Conservation (phyloP, 2,113 vertebrate species). For the Martes martes region DNA sequence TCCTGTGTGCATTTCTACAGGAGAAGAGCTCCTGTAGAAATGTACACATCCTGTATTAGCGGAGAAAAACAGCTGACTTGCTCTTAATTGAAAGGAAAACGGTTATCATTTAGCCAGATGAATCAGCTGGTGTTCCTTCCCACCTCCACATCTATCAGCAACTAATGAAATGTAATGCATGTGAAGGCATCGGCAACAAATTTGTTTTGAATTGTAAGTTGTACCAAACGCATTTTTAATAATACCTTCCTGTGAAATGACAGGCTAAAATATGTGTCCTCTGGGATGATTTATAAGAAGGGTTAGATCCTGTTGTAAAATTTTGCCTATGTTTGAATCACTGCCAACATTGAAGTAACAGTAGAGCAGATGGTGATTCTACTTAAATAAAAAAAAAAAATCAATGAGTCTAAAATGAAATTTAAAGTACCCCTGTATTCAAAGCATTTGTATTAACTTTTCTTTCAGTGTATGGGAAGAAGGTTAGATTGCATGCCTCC, state of each 20-base stretch:
- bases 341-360: slow-evolving; percentile 65
- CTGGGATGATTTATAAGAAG: slow-evolving; percentile 70
- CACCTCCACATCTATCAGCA: neutral
- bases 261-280: slow-evolving; percentile 74
- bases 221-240: slow-evolving; percentile 50
- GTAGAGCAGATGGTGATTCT: slow-evolving; percentile 47
- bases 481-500: neutral
- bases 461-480: neutral
- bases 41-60: neutral
- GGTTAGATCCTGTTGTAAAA: slow-evolving; percentile 66
- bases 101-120: slow-evolving; percentile 37
- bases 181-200: slow-evolving; percentile 38
- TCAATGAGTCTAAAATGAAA: neutral
- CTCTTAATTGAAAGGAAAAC: slow-evolving; percentile 23
- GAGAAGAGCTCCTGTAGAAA: neutral
- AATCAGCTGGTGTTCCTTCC: neutral
- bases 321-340: slow-evolving; percentile 72
- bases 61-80: slow-evolving; percentile 20
- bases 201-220: slow-evolving; percentile 23
- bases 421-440: neutral
- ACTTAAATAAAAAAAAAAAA: slow-evolving; percentile 5
- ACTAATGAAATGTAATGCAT: slow-evolving; percentile 51
- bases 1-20: accelerated
- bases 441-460: neutral
- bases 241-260: slow-evolving; percentile 62